Evolutionary conservation across 2,888 invertebrate genomes (phyloP).

Genomic region (Octonoba sinensis): DNA sequence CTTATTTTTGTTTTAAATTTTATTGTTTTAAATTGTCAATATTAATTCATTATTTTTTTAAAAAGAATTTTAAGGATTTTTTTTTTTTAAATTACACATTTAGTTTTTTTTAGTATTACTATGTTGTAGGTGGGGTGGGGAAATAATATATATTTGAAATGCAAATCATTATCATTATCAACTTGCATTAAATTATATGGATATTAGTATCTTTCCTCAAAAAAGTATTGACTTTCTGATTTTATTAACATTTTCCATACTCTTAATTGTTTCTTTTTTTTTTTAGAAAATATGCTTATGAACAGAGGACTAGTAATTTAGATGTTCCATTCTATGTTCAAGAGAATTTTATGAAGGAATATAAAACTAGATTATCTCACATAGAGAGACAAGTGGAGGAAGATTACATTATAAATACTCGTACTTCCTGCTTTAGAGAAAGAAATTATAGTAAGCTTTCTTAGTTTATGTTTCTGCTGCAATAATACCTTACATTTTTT

Average conservation of each 20-base stretch:
- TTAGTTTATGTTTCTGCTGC: neutral
- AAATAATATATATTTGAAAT: no score
- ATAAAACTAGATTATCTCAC: slow-evolving; percentile 87
- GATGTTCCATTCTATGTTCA: slow-evolving; percentile 95
- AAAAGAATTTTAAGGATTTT: neutral
- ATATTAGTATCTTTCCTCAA: no score
- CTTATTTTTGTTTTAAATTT: neutral
- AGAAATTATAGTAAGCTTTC: slow-evolving; percentile 77
- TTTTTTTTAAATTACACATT: slow-evolving; percentile 76
- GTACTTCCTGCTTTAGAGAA: slow-evolving; percentile 93
- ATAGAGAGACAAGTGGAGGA: slow-evolving; percentile 96
- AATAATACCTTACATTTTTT: neutral
- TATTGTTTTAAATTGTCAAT: neutral
- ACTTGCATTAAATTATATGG: no score
- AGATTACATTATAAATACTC: slow-evolving; percentile 88
- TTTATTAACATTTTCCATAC: no score
- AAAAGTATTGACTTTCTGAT: no score
- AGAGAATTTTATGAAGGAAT: slow-evolving; percentile 93
- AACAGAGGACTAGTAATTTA: slow-evolving; percentile 76
- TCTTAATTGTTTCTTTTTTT: slow-evolving; percentile 12
- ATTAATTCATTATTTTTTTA: slow-evolving; percentile 2
- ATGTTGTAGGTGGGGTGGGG: no score
- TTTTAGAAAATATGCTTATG: slow-evolving; percentile 70
- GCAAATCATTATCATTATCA: no score
- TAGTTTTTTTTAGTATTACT: slow-evolving; percentile 12